Evolutionary conservation across 1,140 invertebrate species (phyloP).

Genomic region (Eriocheir sinensis): DNA sequence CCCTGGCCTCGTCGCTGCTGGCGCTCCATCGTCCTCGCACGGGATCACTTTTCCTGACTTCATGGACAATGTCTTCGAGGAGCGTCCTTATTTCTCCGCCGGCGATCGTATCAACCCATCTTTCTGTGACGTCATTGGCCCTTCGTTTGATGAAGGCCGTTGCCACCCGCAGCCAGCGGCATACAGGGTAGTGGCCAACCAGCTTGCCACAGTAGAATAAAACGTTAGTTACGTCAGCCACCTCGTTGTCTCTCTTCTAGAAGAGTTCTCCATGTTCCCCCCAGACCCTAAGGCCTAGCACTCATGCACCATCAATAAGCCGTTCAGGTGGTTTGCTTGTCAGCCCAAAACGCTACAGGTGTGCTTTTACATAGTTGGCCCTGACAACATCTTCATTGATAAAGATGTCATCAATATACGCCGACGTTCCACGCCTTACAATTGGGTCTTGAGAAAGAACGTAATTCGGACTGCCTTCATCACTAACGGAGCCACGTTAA

Average conservation of each 20-base stretch:
- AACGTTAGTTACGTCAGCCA: not conserved
- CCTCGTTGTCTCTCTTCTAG: not conserved
- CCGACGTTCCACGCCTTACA: slow-evolving; percentile 1
- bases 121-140: slow-evolving; percentile 23
- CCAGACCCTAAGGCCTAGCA: slow-evolving; percentile 19
- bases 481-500: slow-evolving; percentile 33
- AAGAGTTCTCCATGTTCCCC: not conserved
- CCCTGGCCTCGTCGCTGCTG: not conserved
- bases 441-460: not conserved
- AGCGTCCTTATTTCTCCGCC: slow-evolving; percentile 2
- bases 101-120: slow-evolving; percentile 31
- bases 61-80: slow-evolving; percentile 33
- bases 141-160: slow-evolving; percentile 51
- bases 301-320: slow-evolving; percentile 25
- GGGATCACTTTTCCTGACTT: not conserved
- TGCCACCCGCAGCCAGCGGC: slow-evolving; percentile 51
- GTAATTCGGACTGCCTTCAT: slow-evolving; percentile 40
- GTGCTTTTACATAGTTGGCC: slow-evolving; percentile 7
- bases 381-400: not conserved
- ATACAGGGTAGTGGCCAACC: slow-evolving; percentile 40
- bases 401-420: not conserved
- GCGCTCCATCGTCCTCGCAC: slow-evolving; percentile 37
- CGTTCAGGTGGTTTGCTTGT: not conserved
- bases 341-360: slow-evolving; percentile 28
- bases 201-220: not conserved